phyloP scores from a whole-genome alignment of 2,113 vertebrate genomes.

The Himantopus leucocephalus region DNA sequence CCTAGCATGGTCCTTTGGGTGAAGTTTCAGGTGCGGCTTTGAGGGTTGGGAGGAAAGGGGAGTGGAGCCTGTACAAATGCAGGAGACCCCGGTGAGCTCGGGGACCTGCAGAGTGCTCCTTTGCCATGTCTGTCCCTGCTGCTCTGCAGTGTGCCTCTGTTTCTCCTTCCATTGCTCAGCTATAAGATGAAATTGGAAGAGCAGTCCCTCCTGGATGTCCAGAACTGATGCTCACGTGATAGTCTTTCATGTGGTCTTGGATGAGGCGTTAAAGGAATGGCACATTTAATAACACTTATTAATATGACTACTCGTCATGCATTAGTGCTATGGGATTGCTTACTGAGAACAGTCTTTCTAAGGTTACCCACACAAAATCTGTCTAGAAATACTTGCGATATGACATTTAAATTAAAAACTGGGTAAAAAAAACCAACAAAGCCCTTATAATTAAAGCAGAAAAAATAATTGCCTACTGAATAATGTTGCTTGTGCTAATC shows the following conservation, averaged over 20 bases:
- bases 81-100: not conserved
- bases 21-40: not conserved
- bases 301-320: not conserved
- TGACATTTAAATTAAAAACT: slow-evolving; percentile 29
- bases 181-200: not conserved
- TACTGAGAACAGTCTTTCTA: not conserved
- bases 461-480: slow-evolving; percentile 9
- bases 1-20: not conserved
- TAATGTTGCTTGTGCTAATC: slow-evolving; percentile 11
- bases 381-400: not conserved
- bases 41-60: not conserved
- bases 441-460: not conserved
- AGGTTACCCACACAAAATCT: slow-evolving; percentile 33
- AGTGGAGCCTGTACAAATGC: not conserved
- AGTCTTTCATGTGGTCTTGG: not conserved
- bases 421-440: not conserved
- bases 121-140: not conserved
- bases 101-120: no score
- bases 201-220: not conserved
- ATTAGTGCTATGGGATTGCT: not conserved
- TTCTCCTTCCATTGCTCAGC: not conserved
- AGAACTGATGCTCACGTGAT: not conserved
- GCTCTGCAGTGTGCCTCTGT: not conserved
- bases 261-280: not conserved
- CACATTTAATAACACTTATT: not conserved